Percentiles rank a stretch among this genome's conserved stretches.
These are phyloP conservation scores for Equus quagga DNA, from an alignment of 2,113 vertebrate genomes.

Conservation along the genomic window DNA sequence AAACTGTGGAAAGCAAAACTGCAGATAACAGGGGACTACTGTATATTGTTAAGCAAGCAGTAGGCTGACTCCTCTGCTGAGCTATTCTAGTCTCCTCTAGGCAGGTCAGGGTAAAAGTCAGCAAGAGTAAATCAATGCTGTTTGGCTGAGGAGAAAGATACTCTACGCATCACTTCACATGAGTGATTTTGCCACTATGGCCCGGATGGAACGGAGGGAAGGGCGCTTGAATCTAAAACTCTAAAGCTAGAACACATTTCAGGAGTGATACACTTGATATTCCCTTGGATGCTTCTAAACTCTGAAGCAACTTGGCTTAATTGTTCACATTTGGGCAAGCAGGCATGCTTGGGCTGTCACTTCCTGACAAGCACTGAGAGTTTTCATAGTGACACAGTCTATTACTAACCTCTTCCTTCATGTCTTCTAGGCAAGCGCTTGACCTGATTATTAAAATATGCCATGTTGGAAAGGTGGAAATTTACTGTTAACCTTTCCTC, in stretches of 20 bases:
- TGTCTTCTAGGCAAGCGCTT: slow-evolving; percentile 52
- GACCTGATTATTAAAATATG: slow-evolving; percentile 29
- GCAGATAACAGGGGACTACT: no score
- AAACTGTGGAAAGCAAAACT: no score
- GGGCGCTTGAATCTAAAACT: neutral
- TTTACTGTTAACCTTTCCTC: slow-evolving; percentile 9
- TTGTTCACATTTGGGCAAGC: neutral
- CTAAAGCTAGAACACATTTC: neutral
- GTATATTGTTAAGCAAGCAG: neutral
- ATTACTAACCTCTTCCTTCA: slow-evolving; percentile 65
- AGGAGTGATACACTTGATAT: neutral
- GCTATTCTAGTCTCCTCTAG: neutral
- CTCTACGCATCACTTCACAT: neutral
- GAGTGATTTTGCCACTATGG: neutral
- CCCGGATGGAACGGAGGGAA: neutral
- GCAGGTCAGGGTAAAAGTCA: neutral
- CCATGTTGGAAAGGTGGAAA: slow-evolving; percentile 22
- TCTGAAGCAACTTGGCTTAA: slow-evolving; percentile 1
- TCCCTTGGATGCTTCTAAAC: neutral
- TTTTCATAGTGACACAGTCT: neutral
- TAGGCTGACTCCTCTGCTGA: neutral
- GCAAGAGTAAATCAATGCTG: neutral
- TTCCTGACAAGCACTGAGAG: slow-evolving; percentile 1
- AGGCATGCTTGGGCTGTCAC: neutral
- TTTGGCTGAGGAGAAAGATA: neutral